Evolutionary conservation across 2,797 vertebrate species (phyloP).

Genomic region (Decapterus maruadsi): DNA sequence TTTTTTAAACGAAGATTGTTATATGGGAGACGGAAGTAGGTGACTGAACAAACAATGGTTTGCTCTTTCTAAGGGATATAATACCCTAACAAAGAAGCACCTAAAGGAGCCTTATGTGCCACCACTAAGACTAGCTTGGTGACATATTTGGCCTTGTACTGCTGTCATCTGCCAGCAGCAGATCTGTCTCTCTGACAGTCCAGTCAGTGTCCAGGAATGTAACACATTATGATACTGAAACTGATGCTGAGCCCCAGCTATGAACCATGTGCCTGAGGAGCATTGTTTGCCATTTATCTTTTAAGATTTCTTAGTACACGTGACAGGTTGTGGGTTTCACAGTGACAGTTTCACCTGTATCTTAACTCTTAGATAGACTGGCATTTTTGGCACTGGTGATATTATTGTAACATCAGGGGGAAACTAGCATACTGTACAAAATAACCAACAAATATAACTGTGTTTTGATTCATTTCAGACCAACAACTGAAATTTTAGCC

Average conservation of each 20-base stretch:
- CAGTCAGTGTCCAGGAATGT: slow-evolving; percentile 72
- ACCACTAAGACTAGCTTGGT: slow-evolving; percentile 70
- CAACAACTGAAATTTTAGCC: background rate
- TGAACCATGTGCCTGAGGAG: slow-evolving; percentile 27
- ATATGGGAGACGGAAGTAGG: slow-evolving; percentile 14
- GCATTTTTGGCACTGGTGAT: background rate
- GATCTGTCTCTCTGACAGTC: slow-evolving; percentile 45
- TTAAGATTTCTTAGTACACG: slow-evolving; percentile 10
- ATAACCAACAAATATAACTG: background rate
- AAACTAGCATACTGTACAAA: background rate
- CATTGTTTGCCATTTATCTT: slow-evolving; percentile 26
- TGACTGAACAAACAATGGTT: slow-evolving; percentile 47
- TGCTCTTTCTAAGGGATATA: slow-evolving; percentile 64
- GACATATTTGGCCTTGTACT: slow-evolving; percentile 66
- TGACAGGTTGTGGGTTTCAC: slow-evolving; percentile 33
- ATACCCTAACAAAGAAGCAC: slow-evolving; percentile 33
- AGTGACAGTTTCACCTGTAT: background rate
- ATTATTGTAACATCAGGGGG: background rate
- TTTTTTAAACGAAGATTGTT: slow-evolving; percentile 39
- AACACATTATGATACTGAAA: slow-evolving; percentile 48
- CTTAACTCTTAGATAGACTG: background rate
- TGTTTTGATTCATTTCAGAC: background rate
- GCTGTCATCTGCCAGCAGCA: slow-evolving; percentile 21
- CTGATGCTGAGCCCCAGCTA: slow-evolving; percentile 51
- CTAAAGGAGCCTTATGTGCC: slow-evolving; percentile 23